These are phyloP conservation scores for Telenomus remus DNA, from an alignment of 1,140 invertebrate genomes.

Conservation along the genomic window DNA sequence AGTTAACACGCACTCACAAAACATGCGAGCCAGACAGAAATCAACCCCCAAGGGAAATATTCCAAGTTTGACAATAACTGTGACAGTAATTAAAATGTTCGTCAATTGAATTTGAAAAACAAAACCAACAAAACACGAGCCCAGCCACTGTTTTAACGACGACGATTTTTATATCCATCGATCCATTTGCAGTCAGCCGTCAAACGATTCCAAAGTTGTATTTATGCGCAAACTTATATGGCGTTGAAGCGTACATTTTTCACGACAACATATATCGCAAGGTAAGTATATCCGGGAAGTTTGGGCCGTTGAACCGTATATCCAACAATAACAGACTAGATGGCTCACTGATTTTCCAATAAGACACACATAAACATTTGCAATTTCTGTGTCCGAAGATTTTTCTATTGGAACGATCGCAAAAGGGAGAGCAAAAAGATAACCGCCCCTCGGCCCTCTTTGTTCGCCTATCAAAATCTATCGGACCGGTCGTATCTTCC, in stretches of 20 bases:
- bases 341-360: conserved; percentile 33
- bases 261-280: conserved; percentile 56
- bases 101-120: background rate
- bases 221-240: conserved; percentile 40
- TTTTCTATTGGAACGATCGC: background rate
- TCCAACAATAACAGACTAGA: conserved; percentile 51
- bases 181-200: no score
- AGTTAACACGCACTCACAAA: conserved; percentile 3
- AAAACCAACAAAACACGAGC: no score
- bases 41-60: conserved; percentile 1
- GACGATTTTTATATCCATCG: no score
- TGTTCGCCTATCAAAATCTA: no score
- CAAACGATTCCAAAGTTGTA: no score
- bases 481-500: no score
- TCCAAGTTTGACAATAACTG: no score
- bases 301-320: conserved; percentile 72
- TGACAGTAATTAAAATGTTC: conserved; percentile 1
- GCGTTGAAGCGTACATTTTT: conserved; percentile 58
- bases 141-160: no score
- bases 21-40: conserved; percentile 19
- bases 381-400: background rate
- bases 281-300: conserved; percentile 72
- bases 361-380: conserved; percentile 10
- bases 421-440: background rate
- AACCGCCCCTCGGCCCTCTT: background rate